A percentile compares a stretch with the other conserved stretches of the same genome.
These are phyloP conservation scores for Oscheius sp. DNA, from an alignment of 2,888 invertebrate species.

Conservation along the genomic window DNA sequence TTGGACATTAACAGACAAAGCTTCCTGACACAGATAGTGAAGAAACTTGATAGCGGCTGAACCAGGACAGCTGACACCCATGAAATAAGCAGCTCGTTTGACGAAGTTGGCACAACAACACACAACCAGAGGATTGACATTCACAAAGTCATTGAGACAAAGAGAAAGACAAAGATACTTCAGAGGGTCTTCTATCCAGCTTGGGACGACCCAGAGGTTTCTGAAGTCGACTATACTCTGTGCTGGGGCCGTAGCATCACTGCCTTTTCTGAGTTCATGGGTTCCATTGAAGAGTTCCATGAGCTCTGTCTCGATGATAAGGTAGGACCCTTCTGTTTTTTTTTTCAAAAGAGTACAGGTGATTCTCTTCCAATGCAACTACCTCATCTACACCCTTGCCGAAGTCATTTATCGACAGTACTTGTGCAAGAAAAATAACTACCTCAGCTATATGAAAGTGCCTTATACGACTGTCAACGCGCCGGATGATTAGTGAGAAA, in stretches of 20 bases:
- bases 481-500: constrained; percentile 3
- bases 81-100: no score
- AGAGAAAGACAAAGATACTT: background rate
- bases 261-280: constrained; percentile 18
- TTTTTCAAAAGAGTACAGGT: background rate
- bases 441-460: background rate
- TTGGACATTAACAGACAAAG: no score
- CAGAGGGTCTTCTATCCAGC: constrained; percentile 16
- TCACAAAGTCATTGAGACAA: no score
- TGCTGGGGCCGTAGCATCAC: constrained; percentile 3
- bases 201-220: background rate
- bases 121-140: no score
- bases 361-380: background rate
- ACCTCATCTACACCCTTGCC: constrained; percentile 7
- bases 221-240: background rate
- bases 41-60: no score
- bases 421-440: background rate
- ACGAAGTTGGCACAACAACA: no score
- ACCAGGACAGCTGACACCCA: no score
- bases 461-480: constrained; percentile 11
- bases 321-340: background rate
- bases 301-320: background rate
- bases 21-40: no score
- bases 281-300: background rate
- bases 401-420: constrained; percentile 8